These are phyloP conservation scores for Pemphredon lugubris DNA, from an alignment of 2,888 invertebrate species.

Conservation along the genomic window DNA sequence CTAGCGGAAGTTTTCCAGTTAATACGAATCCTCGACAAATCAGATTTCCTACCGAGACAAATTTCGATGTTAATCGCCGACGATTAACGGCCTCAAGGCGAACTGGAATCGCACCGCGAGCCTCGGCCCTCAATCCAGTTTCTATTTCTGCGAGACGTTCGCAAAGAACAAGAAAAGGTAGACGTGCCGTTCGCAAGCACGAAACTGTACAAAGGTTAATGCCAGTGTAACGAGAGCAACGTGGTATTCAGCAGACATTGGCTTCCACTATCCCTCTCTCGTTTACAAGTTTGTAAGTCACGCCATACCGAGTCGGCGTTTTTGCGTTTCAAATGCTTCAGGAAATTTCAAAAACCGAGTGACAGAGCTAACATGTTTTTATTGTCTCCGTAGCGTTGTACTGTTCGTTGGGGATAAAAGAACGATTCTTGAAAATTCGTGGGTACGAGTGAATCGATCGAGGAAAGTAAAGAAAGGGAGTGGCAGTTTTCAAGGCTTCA, in stretches of 20 bases:
- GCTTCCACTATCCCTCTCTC: slow-evolving; percentile 12
- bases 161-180: slow-evolving; percentile 27
- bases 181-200: slow-evolving; percentile 38
- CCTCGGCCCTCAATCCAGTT: slow-evolving; percentile 44
- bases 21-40: neutral
- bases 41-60: slow-evolving; percentile 41
- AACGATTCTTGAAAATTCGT: neutral
- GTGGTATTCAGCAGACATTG: slow-evolving; percentile 40
- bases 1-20: slow-evolving; percentile 8
- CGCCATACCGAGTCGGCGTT: slow-evolving; percentile 10
- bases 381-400: too few species aligned
- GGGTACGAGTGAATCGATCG: too few species aligned
- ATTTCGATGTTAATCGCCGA: slow-evolving; percentile 42
- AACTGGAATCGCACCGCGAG: slow-evolving; percentile 43
- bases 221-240: slow-evolving; percentile 57
- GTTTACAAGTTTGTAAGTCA: slow-evolving; percentile 19
- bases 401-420: too few species aligned
- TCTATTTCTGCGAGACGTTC: slow-evolving; percentile 55
- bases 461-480: neutral
- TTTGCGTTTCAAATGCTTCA: slow-evolving; percentile 10
- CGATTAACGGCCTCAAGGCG: slow-evolving; percentile 52
- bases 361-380: too few species aligned
- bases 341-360: too few species aligned
- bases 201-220: slow-evolving; percentile 59
- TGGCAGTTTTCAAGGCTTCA: neutral